Evolutionary conservation across 2,888 invertebrate genomes (phyloP), one percentile per base, ranked within the genome.

Genomic region (Eilema sororculum): DNA sequence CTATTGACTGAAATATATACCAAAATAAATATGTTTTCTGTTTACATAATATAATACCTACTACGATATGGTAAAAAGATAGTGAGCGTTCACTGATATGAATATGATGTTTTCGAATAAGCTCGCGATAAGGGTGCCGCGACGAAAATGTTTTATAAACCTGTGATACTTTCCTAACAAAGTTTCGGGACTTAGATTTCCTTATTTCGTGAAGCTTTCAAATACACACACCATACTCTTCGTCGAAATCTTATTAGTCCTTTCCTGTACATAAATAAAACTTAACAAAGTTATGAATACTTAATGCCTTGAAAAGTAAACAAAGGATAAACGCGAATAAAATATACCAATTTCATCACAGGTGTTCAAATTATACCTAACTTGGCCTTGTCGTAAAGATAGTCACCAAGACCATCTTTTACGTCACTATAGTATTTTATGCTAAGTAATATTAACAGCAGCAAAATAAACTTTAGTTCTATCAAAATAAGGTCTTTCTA

Each of bases 81-180:
- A 74, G 76, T 71, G 70, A 76, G 74, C 65, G 70, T 67, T 68
- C 73, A 67, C 74, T 76, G 76, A 81, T 78, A 76, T 71, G 76
- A 79, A 75, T 76, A 81, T 78, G 73, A 79, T 77, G 75, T 78
- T 82, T 78, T 68, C 69, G 75, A 81, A 81, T 81, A 80, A 77
- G 68, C 78, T 74, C 28, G n/a, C 74, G 82, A 79, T 82, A 78
- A 82, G 77, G 68, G 73, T 67, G 65, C 60, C 66, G 62, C 67
- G 67, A 65, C 41, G 74, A 73, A 82, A 81, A 80, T 78, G 67
- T 75, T 80, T 80, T 78, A 81, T 78, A 77, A 74, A 73, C 71
- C 75, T 64, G 71, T 61, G 74, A 82, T 78, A 81, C 80, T 82
- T 74, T 68, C 62, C 30, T 67, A 77, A 77, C 77, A 76, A 81